Evolutionary conservation across 2,113 vertebrate genomes (phyloP).

Genomic region (Pelodiscus sinensis): DNA sequence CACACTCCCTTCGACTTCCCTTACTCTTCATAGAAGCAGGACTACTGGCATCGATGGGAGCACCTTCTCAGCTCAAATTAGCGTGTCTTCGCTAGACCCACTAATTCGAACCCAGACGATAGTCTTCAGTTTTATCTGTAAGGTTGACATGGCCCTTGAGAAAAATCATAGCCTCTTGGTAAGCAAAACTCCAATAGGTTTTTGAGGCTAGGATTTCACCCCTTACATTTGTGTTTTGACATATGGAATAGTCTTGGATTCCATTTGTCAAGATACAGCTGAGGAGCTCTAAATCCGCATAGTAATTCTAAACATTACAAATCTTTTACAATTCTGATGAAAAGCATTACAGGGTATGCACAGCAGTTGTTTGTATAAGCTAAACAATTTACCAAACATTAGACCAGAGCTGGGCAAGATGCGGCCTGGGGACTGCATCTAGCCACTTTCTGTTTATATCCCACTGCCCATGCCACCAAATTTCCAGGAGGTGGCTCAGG

Average conservation of each 20-base stretch:
- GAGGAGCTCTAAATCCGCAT: slow-evolving; percentile 46
- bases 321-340: slow-evolving; percentile 33
- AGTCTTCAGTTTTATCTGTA: no score
- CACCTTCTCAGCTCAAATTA: no score
- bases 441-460: no score
- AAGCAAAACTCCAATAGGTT: accelerated
- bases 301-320: slow-evolving; percentile 47
- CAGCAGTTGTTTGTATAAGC: slow-evolving; percentile 31
- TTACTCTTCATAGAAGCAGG: no score
- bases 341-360: slow-evolving; percentile 23
- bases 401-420: not conserved
- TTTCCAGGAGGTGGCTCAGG: no score
- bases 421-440: no score
- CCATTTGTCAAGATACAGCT: not conserved
- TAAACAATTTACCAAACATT: slow-evolving; percentile 5
- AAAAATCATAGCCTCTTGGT: not conserved
- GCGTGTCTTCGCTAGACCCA: no score
- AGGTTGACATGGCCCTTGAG: no score
- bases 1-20: no score
- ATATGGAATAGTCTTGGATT: not conserved
- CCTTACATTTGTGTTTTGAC: not conserved
- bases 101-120: no score
- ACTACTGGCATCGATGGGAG: no score
- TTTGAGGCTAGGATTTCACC: not conserved
- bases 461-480: no score